Evolutionary conservation across 2,113 vertebrate genomes (phyloP), one percentile per base, ranked within the genome.

Genomic region (Eleginops maclovinus): DNA sequence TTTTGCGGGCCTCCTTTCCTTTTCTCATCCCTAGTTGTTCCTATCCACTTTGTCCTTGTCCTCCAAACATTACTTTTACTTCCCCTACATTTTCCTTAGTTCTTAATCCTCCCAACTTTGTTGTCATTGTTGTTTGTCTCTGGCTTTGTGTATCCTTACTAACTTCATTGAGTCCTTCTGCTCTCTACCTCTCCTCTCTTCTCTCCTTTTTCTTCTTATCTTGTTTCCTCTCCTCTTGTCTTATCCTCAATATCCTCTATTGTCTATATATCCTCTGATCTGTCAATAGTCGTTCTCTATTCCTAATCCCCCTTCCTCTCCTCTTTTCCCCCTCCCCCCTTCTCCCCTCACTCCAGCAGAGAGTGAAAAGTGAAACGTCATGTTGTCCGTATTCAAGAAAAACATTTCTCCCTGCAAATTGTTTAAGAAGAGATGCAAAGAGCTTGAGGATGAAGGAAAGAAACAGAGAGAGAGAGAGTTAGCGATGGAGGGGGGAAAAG

Each of bases 361-460:
- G 60, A 56, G 56, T 53, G 66, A 74, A 67, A 83, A 87, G 68
- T 75, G 43, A 77, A 81, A 54, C 26, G 47, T 85, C 72, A 24
- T 53, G 70, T 68, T 72, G 79, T 83, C 77, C 19, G 3, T 50
- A 66, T 77, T 28, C 28, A 79, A 68, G 56, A 2, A 67, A 62
- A 64, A 26, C 64, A 62, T 72, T 87, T 78, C 31, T 22, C 24
- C 41, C 26, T 28, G 68, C 28, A 80, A 60, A 78, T 62, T 78
- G 95, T 96, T 96, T 95, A 94, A 95, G 95, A 95, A 94, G 78
- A 88, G 36, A 24, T 36, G 47, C 51, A 60, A 16, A 49, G 61
- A 83, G 75, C 36, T 4, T 0, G 72, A 43, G 76, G 67, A 65
- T 0, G 47, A 55, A 47, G 58, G 43, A 40, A 16, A 21, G 26